Evolutionary conservation across 2,797 vertebrate species (phyloP), one percentile per base, ranked within the genome.

Genomic region (Phyllotis vaccarum): DNA sequence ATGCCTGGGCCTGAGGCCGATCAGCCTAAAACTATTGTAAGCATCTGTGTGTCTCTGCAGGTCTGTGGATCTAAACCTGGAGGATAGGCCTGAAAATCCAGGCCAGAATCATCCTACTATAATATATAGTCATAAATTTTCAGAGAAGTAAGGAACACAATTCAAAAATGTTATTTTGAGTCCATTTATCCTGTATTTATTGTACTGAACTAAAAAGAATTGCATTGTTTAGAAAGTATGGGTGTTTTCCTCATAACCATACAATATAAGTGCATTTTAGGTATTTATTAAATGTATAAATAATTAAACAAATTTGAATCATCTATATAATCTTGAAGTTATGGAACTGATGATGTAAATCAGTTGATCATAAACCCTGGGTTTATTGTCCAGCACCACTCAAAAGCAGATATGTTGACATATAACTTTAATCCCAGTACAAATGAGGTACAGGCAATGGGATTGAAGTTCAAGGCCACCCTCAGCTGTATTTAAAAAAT

Each of bases 261-360:
- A 64, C 22, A 81, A 31, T 87, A 3, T n/a, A 81, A 17, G 5
- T 49, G 1, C 29, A n/a, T 72, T 94, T 85, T 86, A 40, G 31
- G 22, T 85, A 85, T 22, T 52, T 22, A n/a, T 2, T 31, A 8
- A 81, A 29, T 80, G 16, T 60, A 74, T 87, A 22, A 86, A 72
- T 54, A 37, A 79, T 49, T 94, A 22, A 56, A 76, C 34, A 58
- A 93, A 70, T 89, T 54, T 86, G 34, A 46, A 90, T 83, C 72
- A 40, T 2, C 40, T 76, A 3, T 72, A 21, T 37, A 86, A 85
- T 66, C 43, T 64, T 31, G 40, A 34, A 49, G 17, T 34, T 10
- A 64, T 27, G 22, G 60, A 31, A 60, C 27, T 62, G 37, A 6
- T 29, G 24, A 82, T 40, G 16, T 62, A 62, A 2, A 5, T 83